Percentiles rank a stretch among this genome's conserved stretches.
These are phyloP conservation scores for Chiloscyllium plagiosum DNA, from an alignment of 2,113 vertebrate species.

Conservation along the genomic window DNA sequence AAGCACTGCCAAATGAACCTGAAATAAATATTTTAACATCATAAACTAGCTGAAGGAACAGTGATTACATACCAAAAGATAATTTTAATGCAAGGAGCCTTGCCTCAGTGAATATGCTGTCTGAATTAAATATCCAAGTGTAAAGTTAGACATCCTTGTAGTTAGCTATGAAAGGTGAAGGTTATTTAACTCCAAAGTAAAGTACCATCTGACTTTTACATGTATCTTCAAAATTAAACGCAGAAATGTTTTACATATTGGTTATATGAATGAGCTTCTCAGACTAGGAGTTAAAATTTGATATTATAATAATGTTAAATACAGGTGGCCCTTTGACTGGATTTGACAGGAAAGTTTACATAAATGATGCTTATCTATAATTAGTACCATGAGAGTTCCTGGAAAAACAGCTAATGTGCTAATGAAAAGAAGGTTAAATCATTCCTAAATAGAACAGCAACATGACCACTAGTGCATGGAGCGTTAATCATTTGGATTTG, in stretches of 20 bases:
- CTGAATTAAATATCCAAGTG: neutral
- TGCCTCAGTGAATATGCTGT: neutral
- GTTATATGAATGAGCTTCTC: neutral
- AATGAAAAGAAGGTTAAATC: neutral
- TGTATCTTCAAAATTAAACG: neutral
- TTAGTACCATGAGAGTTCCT: neutral
- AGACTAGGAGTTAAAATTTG: neutral
- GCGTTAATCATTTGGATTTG: neutral
- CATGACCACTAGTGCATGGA: neutral
- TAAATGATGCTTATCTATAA: constrained; percentile 18
- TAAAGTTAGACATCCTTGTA: neutral
- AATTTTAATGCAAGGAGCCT: neutral
- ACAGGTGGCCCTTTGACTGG: neutral
- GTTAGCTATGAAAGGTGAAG: neutral
- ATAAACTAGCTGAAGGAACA: neutral
- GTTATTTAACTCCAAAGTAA: neutral
- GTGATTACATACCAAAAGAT: neutral
- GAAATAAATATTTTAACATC: neutral
- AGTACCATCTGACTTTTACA: neutral
- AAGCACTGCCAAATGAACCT: neutral
- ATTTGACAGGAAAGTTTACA: neutral
- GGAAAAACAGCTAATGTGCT: neutral
- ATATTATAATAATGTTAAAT: neutral
- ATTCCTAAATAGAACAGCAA: neutral
- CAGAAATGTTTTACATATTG: neutral